Percentiles rank a stretch among this genome's conserved stretches.
These are phyloP conservation scores for Tetragonisca angustula DNA, from an alignment of 2,888 invertebrate species.

Conservation along the genomic window DNA sequence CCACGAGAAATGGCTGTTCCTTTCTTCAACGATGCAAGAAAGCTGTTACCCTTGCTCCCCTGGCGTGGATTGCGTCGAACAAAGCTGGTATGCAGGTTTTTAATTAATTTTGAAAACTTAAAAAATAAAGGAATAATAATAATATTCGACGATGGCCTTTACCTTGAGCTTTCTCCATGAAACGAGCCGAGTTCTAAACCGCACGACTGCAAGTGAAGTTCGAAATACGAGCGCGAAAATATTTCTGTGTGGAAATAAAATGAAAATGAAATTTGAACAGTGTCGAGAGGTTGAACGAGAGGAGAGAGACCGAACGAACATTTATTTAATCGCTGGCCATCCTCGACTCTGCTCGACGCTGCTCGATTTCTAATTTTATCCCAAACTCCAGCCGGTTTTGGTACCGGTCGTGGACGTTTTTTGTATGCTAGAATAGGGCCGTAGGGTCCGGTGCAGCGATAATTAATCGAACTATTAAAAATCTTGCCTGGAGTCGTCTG, in stretches of 20 bases:
- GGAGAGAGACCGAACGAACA: slow-evolving; percentile 15
- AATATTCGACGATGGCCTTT: neutral
- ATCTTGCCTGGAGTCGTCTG: neutral
- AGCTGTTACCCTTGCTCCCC: slow-evolving; percentile 1
- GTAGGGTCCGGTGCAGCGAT: slow-evolving; percentile 26
- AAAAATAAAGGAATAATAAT: neutral
- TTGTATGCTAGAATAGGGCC: slow-evolving; percentile 24
- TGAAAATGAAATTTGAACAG: neutral
- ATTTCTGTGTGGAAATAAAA: no score
- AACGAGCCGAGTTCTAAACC: neutral
- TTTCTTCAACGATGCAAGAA: slow-evolving; percentile 22
- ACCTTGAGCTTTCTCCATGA: neutral
- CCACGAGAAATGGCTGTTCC: slow-evolving; percentile 30
- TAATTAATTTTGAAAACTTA: neutral
- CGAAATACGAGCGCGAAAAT: neutral
- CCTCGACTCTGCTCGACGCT: slow-evolving; percentile 70
- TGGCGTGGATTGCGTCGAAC: neutral
- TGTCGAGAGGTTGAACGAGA: neutral
- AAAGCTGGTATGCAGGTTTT: neutral
- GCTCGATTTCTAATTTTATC: slow-evolving; percentile 77
- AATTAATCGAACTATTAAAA: slow-evolving; percentile 59
- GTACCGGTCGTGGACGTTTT: slow-evolving; percentile 51
- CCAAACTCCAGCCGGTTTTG: slow-evolving; percentile 77
- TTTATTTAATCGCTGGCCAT: slow-evolving; percentile 68
- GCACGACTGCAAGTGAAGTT: neutral